A percentile compares a stretch with the other conserved stretches of the same genome.
Conservation (phyloP, 2,888 invertebrate genomes). For the Monoplex corrugatus region DNA sequence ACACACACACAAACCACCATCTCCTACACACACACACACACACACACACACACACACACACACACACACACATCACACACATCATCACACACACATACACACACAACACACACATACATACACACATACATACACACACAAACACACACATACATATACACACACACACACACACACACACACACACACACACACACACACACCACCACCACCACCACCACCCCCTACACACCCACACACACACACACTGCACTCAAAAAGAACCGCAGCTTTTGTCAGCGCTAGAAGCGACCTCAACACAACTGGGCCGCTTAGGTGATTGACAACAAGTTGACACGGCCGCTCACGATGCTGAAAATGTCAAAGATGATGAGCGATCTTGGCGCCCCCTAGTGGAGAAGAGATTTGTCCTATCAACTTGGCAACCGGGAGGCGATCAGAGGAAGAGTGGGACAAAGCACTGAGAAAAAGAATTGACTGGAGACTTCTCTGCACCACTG, state of each 20-base stretch:
- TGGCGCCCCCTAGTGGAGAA: constrained; percentile 4
- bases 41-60: background rate
- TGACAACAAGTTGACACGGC: constrained; percentile 46
- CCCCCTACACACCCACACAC: too few species aligned
- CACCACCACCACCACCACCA: background rate
- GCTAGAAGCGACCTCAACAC: constrained; percentile 24
- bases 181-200: background rate
- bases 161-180: too few species aligned
- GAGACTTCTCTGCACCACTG: too few species aligned
- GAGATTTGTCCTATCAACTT: constrained; percentile 37
- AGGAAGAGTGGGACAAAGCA: background rate
- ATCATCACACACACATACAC: background rate
- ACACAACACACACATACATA: background rate
- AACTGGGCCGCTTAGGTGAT: constrained; percentile 40
- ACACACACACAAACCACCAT: background rate
- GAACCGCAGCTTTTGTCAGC: background rate
- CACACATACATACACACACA: background rate
- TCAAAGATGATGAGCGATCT: constrained; percentile 42
- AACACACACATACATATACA: background rate
- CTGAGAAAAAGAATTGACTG: too few species aligned
- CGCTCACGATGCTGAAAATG: constrained; percentile 46
- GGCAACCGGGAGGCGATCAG: background rate
- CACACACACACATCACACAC: background rate
- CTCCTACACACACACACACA: background rate
- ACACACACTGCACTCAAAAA: too few species aligned